Base-by-base conservation (phyloP, 2,888 invertebrate genomes). In the Stictocephala bisonia region DNA sequence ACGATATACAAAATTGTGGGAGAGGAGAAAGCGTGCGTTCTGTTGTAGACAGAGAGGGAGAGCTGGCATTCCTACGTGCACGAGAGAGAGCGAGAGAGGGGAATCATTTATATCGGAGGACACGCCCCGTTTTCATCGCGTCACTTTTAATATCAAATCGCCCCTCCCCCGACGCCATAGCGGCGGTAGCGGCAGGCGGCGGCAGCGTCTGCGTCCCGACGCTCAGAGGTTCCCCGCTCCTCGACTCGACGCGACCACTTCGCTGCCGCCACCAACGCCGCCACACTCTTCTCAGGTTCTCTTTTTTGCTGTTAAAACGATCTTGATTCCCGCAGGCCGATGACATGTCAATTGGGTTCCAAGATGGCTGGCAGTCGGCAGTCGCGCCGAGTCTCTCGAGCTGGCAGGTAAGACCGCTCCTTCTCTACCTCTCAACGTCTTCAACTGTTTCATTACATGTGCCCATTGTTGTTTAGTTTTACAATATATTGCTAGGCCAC, bases 81-180 rank as follows among this genome's bases (percentile, higher is more conserved):
- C 41, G 27, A 48, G 40, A 66, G 27, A 24, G 22, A 41, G 44
- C 66, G 66, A 44, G 66, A 56, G 31, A 53, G 58, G 58, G 72
- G 67, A 56, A 70, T 50, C 51, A 51, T 73, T 73, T 73, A 73
- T 73, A 69, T 35, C 26, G 15, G 22, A 27, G 27, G 64, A 60
- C 73, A 73, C 73, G 73, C 73, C 73, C 64, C 70, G 35, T 70
- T 73, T 53, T 70, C 73, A 73, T 73, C 60, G 73, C 73, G 73
- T 73, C 73, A 70, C 73, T 68, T 73, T 73, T 73, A 70, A 73
- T 73, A 73, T 73, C 68, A 68, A 73, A 73, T 53, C 58, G 71
- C 72, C 35, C 66, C 66, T 60, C 67, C 67, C 68, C 75, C 69
- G 74, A 76, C 75, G 71, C 74, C 77, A 68, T 73, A 48, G 67